A percentile compares a stretch with the other conserved stretches of the same genome.
Evolutionary conservation across 1,140 invertebrate genomes (phyloP).

Genomic region (Philaenus spumarius): DNA sequence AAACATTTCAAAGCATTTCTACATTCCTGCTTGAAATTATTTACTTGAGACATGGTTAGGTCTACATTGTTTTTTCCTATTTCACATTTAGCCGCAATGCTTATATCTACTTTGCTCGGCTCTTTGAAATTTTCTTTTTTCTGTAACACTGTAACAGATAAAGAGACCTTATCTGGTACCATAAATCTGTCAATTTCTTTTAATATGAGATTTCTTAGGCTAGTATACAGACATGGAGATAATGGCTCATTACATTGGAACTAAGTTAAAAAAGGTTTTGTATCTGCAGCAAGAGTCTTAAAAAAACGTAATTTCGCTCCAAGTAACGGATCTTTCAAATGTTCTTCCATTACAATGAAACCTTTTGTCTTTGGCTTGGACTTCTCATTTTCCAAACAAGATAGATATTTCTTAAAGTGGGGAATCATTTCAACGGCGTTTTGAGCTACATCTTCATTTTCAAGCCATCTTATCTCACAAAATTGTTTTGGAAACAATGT

Average conservation of each 20-base stretch:
- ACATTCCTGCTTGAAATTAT: conserved; percentile 1
- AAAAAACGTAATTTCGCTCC: neutral
- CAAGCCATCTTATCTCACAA: no score
- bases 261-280: conserved; percentile 19
- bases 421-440: no score
- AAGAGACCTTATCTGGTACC: neutral
- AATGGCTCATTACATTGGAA: conserved; percentile 23
- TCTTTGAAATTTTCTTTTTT: neutral
- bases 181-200: neutral
- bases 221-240: conserved; percentile 15
- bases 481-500: no score
- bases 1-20: neutral
- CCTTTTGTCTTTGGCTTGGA: no score
- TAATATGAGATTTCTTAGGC: neutral
- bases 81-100: neutral
- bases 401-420: no score
- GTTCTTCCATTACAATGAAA: no score
- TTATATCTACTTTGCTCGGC: neutral
- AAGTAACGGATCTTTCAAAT: neutral
- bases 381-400: no score
- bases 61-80: conserved; percentile 1
- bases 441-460: no score
- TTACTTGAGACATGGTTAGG: neutral
- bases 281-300: conserved; percentile 4
- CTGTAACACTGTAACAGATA: neutral